Evolutionary conservation across 2,113 vertebrate species (phyloP), one percentile per base, ranked within the genome.

Genomic region (Anas platyrhynchos): DNA sequence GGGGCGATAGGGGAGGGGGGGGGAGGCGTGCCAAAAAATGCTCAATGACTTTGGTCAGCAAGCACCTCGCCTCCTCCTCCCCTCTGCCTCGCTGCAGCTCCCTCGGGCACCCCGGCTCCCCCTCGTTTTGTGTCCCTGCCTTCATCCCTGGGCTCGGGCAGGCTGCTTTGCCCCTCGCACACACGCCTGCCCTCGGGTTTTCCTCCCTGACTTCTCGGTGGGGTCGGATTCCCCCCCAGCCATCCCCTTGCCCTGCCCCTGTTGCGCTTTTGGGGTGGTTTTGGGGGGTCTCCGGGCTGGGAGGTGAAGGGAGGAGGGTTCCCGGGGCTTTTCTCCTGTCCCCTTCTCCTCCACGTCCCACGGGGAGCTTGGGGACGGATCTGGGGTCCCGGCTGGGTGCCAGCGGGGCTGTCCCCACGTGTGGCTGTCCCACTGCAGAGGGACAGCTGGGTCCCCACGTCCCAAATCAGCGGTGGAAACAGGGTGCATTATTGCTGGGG

Each of bases 21-120:
- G 97, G 97, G 97, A 97, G 98, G 97, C 98, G 98, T 98, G 98
- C 99, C 99, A 98, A 98, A 98, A 98, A 99, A 98, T 98, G 98
- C 98, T 99, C 99, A 99, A 98, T 98, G 98, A 98, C 98, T 99
- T 98, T 98, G 98, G 98, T 99, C 98, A 98, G 98, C 98, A 98
- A 98, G 98, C 98, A 98, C 97, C 97, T 97, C 94, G 98, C 98
- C 98, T 98, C 97, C 97, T 97, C 91, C 97, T 96, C 96, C 96
- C 91, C 93, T 92, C 93, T 86, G 56, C 94, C 94, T 97, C 68
- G 93, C 97, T 96, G 92, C 66, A 38, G 86, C 41, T 46, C 82
- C 83, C 84, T 34, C 95, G 72, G 93, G 44, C 97, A 92, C 93
- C 97, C 98, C 85, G 76, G 96, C 90, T 92, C 96, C 68, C 91